These are phyloP conservation scores for Coregonus ussuriensis DNA, from an alignment of 2,797 vertebrate genomes.

Conservation along the genomic window DNA sequence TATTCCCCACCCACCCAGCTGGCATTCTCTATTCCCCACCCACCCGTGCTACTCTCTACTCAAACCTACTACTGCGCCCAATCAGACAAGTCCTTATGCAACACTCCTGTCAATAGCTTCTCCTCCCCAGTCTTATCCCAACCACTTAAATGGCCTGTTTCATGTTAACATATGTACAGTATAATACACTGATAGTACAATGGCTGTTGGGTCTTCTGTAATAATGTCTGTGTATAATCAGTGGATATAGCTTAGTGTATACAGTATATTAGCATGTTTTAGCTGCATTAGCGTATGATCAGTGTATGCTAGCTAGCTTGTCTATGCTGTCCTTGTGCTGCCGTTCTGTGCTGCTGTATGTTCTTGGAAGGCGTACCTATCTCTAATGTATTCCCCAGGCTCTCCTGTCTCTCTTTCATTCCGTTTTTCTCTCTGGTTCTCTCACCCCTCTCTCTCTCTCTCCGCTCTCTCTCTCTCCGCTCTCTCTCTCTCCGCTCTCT, in stretches of 20 bases:
- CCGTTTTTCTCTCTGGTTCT: slow-evolving; percentile 5
- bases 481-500: too few species aligned
- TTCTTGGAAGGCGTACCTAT: not conserved
- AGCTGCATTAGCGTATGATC: not conserved
- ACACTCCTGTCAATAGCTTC: not conserved
- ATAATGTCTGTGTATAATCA: too few species aligned
- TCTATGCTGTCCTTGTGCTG: not conserved
- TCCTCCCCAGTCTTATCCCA: not conserved
- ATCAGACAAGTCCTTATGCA: not conserved
- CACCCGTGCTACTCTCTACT: too few species aligned
- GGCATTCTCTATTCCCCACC: too few species aligned
- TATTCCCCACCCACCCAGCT: too few species aligned
- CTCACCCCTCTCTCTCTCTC: not conserved
- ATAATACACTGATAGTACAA: not conserved
- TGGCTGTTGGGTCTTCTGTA: too few species aligned
- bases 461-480: too few species aligned
- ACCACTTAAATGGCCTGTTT: not conserved
- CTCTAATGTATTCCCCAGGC: not conserved
- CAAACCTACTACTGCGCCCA: too few species aligned
- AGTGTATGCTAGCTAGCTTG: not conserved
- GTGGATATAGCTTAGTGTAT: too few species aligned
- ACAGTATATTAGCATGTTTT: not conserved
- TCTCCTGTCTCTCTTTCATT: not conserved
- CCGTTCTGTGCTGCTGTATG: not conserved
- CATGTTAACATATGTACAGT: not conserved